Conservation (phyloP, 1,140 invertebrate species). For the Diabrotica undecimpunctata region DNA sequence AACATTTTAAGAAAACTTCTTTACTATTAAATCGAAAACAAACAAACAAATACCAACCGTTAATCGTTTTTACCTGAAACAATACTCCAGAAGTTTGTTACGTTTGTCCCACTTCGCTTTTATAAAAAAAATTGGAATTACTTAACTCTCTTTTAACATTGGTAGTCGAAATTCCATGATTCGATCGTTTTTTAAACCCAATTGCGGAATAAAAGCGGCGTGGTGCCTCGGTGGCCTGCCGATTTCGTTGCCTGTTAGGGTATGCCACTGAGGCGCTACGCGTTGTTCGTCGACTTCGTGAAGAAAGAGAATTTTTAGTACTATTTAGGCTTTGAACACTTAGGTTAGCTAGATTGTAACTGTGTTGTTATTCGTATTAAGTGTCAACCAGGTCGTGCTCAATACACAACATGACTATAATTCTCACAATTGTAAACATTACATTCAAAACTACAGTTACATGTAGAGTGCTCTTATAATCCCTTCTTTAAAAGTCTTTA, state of each 20-base stretch:
- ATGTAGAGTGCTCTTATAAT: slow-evolving; percentile 32
- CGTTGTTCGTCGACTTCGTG: slow-evolving; percentile 27
- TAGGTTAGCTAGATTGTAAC: slow-evolving; percentile 50
- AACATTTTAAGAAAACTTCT: too few species aligned
- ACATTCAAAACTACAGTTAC: slow-evolving; percentile 31
- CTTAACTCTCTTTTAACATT: too few species aligned
- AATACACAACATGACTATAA: slow-evolving; percentile 48
- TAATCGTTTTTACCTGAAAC: too few species aligned
- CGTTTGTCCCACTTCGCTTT: too few species aligned
- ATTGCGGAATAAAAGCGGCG: not conserved
- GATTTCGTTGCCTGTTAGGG: slow-evolving; percentile 32
- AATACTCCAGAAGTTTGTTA: too few species aligned
- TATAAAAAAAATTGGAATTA: too few species aligned
- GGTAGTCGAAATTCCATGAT: too few species aligned
- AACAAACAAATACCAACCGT: too few species aligned
- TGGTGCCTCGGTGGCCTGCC: slow-evolving; percentile 25
- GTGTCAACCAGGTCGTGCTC: slow-evolving; percentile 48
- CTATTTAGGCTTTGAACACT: slow-evolving; percentile 49
- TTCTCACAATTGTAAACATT: slow-evolving; percentile 45
- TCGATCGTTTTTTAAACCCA: too few species aligned
- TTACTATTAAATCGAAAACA: too few species aligned
- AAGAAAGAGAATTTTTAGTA: slow-evolving; percentile 44
- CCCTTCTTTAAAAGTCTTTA: too few species aligned
- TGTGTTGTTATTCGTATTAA: slow-evolving; percentile 50
- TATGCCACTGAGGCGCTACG: slow-evolving; percentile 25